Evolutionary conservation across 2,113 vertebrate species (phyloP).

Genomic region (Halichoerus grypus): DNA sequence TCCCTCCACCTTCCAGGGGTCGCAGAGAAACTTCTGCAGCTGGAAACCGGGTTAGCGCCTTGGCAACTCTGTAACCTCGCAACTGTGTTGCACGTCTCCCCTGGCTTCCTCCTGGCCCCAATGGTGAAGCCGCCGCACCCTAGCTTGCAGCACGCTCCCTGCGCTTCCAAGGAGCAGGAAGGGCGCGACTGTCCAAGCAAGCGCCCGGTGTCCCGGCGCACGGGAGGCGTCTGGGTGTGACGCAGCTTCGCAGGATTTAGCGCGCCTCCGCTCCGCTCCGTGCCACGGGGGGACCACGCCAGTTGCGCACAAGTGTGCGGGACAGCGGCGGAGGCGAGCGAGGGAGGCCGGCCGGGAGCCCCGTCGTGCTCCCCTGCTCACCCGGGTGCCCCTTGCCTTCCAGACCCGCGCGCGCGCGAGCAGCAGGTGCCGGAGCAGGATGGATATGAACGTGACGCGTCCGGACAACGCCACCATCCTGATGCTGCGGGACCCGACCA

Average conservation of each 20-base stretch:
- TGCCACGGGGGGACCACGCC: no score
- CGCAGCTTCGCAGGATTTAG: background rate
- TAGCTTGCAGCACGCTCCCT: fast-evolving
- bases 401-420: background rate
- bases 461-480: conserved; percentile 90
- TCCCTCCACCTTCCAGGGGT: background rate
- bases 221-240: background rate
- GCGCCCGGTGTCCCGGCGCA: background rate
- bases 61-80: fast-evolving
- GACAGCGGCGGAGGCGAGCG: background rate
- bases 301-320: background rate
- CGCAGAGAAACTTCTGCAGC: background rate
- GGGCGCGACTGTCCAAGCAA: background rate
- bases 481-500: conserved; percentile 86
- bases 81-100: fast-evolving
- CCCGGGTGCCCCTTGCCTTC: fast-evolving
- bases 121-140: fast-evolving
- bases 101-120: fast-evolving
- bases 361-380: background rate
- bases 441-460: conserved; percentile 65
- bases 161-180: background rate
- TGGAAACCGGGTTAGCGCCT: background rate
- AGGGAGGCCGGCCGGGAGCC: no score
- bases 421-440: background rate
- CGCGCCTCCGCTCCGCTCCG: background rate